Conservation (phyloP, 2,113 vertebrate species). For the Aptenodytes forsteri region DNA sequence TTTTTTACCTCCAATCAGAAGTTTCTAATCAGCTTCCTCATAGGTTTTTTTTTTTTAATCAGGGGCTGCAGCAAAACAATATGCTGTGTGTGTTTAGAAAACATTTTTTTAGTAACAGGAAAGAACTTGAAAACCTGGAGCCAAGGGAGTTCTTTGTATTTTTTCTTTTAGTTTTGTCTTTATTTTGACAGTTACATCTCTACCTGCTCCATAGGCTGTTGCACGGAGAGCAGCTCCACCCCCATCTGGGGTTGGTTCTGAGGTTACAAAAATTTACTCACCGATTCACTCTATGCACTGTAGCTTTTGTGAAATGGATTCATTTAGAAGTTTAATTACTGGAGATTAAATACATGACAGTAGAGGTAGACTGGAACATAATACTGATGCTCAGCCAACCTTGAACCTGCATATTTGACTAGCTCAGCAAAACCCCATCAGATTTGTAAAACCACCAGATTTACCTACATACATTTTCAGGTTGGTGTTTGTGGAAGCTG, state of each 20-base stretch:
- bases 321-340: conserved; percentile 63
- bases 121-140: neutral
- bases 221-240: neutral
- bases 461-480: neutral
- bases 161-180: neutral
- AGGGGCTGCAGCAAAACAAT: neutral
- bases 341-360: conserved; percentile 57
- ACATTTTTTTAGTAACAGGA: neutral
- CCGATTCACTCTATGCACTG: neutral
- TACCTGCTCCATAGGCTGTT: neutral
- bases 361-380: conserved; percentile 31
- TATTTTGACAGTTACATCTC: conserved; percentile 14
- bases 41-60: neutral
- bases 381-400: conserved; percentile 43
- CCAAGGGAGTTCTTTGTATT: neutral
- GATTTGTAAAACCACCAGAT: neutral
- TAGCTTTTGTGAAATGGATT: conserved; percentile 41
- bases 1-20: neutral
- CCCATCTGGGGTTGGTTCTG: neutral
- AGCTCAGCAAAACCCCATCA: conserved; percentile 33
- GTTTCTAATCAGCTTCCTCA: neutral
- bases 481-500: neutral
- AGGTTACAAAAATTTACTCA: conserved; percentile 44
- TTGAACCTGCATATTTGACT: conserved; percentile 8
- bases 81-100: neutral